Conservation (phyloP, 2,888 invertebrate species). For the Agelastica alni region DNA sequence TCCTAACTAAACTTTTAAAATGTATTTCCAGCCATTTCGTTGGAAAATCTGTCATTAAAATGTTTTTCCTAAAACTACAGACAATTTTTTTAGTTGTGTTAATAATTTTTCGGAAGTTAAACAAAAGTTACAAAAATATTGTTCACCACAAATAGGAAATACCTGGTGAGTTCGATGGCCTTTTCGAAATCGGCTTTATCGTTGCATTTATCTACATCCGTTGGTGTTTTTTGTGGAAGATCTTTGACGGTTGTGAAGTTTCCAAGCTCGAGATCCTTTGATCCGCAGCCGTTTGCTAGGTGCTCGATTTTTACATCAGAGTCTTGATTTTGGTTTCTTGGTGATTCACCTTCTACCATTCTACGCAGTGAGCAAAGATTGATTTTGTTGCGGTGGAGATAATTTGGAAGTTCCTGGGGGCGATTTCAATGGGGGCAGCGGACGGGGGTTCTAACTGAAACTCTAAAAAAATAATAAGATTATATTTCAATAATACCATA, state of each 20-base stretch:
- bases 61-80: too few relatives aligned
- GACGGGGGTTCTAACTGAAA: constrained; percentile 44
- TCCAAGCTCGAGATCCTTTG: constrained; percentile 63
- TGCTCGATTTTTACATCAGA: constrained; percentile 87
- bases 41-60: too few relatives aligned
- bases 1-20: too few relatives aligned
- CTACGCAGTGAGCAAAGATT: constrained; percentile 62
- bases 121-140: too few relatives aligned
- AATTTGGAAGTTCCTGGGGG: constrained; percentile 39
- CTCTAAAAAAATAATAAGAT: constrained; percentile 47
- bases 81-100: too few relatives aligned
- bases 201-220: constrained; percentile 64
- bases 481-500: too few relatives aligned
- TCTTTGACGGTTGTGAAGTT: constrained; percentile 42
- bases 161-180: constrained; percentile 77
- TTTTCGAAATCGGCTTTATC: constrained; percentile 86
- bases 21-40: too few relatives aligned
- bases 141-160: too few relatives aligned
- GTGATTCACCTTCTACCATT: constrained; percentile 90
- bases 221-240: constrained; percentile 50
- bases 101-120: too few relatives aligned
- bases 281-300: constrained; percentile 76
- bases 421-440: constrained; percentile 53
- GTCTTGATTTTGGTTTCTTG: constrained; percentile 72
- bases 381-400: constrained; percentile 37